Conservation (phyloP, 2,113 vertebrate species). For the Suricata suricatta region DNA sequence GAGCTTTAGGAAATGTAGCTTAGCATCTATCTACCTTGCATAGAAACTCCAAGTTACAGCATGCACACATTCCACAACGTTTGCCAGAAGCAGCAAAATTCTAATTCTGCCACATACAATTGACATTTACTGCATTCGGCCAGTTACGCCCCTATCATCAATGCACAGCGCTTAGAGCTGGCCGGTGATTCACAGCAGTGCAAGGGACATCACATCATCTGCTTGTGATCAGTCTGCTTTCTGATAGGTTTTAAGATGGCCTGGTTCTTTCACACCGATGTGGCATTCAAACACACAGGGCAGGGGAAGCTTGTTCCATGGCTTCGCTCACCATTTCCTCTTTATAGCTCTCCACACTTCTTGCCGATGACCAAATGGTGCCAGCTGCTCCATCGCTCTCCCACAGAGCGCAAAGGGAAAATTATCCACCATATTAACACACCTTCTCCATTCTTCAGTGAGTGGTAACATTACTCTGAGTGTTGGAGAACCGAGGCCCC, state of each 20-base stretch:
- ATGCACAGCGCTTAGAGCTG: neutral
- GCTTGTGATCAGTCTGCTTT: neutral
- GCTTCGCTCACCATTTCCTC: neutral
- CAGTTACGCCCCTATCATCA: neutral
- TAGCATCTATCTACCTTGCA: neutral
- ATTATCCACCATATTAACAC: neutral
- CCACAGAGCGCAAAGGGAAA: neutral
- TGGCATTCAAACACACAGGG: no score
- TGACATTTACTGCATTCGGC: neutral
- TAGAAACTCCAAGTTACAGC: neutral
- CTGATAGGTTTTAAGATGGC: neutral
- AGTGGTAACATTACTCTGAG: neutral
- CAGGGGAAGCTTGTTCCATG: rapidly evolving
- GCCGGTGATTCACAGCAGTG: neutral
- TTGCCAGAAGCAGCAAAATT: neutral
- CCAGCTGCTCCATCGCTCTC: rapidly evolving
- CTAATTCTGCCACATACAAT: neutral
- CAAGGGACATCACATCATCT: rapidly evolving
- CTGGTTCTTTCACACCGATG: neutral
- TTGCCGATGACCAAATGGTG: no score
- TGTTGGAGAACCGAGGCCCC: neutral
- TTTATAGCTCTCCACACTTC: neutral
- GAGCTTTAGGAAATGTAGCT: slow-evolving; percentile 27
- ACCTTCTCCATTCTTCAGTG: neutral
- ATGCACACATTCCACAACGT: neutral